These are phyloP conservation scores for Hemicrepidius hirtus DNA, from an alignment of 2,888 invertebrate genomes.

Conservation along the genomic window DNA sequence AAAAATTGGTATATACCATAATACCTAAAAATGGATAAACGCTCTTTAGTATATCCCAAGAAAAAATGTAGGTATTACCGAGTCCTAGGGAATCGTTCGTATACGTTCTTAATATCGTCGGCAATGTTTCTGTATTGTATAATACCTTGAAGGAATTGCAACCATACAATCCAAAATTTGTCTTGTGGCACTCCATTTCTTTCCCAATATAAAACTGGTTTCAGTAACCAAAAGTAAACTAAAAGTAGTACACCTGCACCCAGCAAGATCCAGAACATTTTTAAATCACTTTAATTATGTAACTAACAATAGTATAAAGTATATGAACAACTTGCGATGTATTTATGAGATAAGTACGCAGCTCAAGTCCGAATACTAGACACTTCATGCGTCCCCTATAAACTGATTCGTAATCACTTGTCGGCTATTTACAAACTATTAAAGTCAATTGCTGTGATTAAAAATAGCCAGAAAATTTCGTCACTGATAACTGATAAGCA, in stretches of 20 bases:
- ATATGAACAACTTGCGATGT: too few species aligned
- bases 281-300: not conserved
- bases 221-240: not conserved
- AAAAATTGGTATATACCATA: constrained; percentile 60
- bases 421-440: too few species aligned
- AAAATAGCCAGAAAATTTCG: too few species aligned
- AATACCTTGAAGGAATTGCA: not conserved
- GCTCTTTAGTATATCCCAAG: too few species aligned
- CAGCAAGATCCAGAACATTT: not conserved
- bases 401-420: too few species aligned
- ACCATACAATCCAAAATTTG: not conserved
- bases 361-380: too few species aligned
- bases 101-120: not conserved
- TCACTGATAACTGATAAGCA: too few species aligned
- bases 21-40: too few species aligned
- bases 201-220: not conserved
- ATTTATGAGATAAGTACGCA: too few species aligned
- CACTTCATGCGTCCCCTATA: too few species aligned
- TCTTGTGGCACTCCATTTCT: not conserved
- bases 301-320: not conserved
- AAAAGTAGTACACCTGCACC: not conserved
- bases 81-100: not conserved
- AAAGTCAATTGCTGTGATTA: too few species aligned
- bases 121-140: not conserved
- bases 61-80: not conserved